Percentiles rank a stretch among this genome's conserved stretches.
These are phyloP conservation scores for Zaprionus inermis DNA, from an alignment of 1,140 invertebrate genomes.

Conservation along the genomic window DNA sequence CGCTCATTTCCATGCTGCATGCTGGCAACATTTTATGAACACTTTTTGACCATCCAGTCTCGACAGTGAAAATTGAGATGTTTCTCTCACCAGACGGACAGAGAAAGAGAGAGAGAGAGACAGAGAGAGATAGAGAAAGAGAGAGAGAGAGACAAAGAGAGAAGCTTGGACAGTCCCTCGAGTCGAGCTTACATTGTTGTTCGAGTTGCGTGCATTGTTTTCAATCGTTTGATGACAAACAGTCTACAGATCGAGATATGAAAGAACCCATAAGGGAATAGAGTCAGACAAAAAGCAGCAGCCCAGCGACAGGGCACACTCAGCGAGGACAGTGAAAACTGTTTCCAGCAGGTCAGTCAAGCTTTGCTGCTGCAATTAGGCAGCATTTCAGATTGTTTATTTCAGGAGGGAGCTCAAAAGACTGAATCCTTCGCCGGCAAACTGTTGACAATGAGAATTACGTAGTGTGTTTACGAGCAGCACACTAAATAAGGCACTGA, in stretches of 20 bases:
- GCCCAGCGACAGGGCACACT: background rate
- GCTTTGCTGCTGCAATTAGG: background rate
- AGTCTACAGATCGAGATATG: background rate
- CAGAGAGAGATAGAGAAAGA: background rate
- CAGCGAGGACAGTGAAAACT: background rate
- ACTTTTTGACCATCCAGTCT: constrained; percentile 26
- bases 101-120: background rate
- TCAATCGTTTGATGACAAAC: constrained; percentile 7
- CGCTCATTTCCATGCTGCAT: constrained; percentile 29
- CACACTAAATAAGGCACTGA: no score
- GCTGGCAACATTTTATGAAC: constrained; percentile 43
- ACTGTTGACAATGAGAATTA: no score
- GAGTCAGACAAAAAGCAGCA: background rate
- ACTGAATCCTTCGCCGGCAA: no score
- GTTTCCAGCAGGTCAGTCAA: background rate
- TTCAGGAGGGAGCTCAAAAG: background rate
- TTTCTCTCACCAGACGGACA: background rate
- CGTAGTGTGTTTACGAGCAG: no score
- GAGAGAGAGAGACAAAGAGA: background rate
- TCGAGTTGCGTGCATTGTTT: background rate
- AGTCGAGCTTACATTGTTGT: background rate
- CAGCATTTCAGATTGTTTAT: background rate
- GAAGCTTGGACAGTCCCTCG: background rate
- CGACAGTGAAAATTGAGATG: constrained; percentile 39
- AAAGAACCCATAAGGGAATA: background rate